Base-by-base conservation (phyloP, 1,140 invertebrate species). In the Drosophila pectinifera region DNA sequence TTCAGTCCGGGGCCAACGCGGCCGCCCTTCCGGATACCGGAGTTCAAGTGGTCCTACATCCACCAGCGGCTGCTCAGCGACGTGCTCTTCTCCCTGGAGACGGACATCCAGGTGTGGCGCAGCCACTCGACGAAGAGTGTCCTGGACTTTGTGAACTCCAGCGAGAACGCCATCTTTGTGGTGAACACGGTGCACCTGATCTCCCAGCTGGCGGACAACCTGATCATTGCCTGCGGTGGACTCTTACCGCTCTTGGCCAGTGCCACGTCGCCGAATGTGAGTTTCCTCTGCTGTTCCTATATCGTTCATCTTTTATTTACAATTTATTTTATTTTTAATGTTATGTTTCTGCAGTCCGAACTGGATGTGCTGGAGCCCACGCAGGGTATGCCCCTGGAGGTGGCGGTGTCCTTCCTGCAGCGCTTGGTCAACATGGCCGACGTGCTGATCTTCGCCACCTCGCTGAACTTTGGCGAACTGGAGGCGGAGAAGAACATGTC, bases 401-500 rank as follows among this genome's bases (percentile, higher is more conserved):
- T 99, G 55, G 98, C 98, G 11, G 98, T 99, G 16, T 97, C 97
- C 14, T 99, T 99, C 92, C 94, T 99, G 7, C 98, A 99, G 92
- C 95, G 99, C 57, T 95, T 99, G 68, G 98, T 99, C 63, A 98
- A 98, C 92, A 97, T 99, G 96, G 98, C 98, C 2, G 99, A 99
- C 92, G 97, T 99, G 18, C 94, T 99, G 41, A 98, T 99, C 70
- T 99, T 99, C 94, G 98, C 98, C 51, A 98, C 97, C 86, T 98
- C 98, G 8, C 94, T 99, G 38, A 99, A 98, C 93, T 99, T 99
- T 92, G 96, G 96, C 55, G 99, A 99, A 93, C 93, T 99, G 34
- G 99, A 99, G 93, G 97, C 98, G 1, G 99, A 99, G 92, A 99
- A 99, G 93, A 99, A 99, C 91, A 99, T 99, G 98, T 98, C 98